Conservation (phyloP, 2,797 vertebrate species). For the Sebastes minor region DNA sequence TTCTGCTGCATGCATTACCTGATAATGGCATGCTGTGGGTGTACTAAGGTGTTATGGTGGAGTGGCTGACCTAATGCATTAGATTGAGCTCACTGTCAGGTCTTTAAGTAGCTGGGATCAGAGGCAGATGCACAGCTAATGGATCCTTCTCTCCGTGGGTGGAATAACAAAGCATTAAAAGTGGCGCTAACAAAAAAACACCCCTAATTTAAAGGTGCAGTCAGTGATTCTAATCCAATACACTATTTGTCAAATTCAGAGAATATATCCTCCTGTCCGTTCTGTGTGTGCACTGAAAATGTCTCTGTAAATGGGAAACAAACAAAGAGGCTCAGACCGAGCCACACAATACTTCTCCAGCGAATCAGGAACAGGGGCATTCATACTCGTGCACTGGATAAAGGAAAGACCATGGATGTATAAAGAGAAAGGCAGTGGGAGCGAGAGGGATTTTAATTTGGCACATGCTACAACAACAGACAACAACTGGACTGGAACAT, state of each 20-base stretch:
- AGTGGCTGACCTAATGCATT: slow-evolving; percentile 81
- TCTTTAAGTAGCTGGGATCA: slow-evolving; percentile 81
- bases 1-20: slow-evolving; percentile 63
- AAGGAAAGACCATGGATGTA: neutral
- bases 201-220: slow-evolving; percentile 8
- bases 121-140: slow-evolving; percentile 79
- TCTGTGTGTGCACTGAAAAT: neutral
- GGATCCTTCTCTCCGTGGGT: slow-evolving; percentile 75
- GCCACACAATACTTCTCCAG: neutral
- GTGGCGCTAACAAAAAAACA: slow-evolving; percentile 18
- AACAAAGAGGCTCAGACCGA: neutral
- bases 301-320: neutral
- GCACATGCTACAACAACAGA: neutral
- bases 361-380: neutral
- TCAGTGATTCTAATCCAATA: neutral
- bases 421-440: neutral
- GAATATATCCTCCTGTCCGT: neutral
- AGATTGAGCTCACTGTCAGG: slow-evolving; percentile 78
- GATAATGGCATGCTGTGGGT: slow-evolving; percentile 80
- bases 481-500: slow-evolving; percentile 19
- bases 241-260: neutral
- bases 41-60: slow-evolving; percentile 72
- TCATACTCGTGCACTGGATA: neutral
- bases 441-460: neutral
- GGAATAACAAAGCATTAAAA: slow-evolving; percentile 72